A percentile compares a stretch with the other conserved stretches of the same genome.
phyloP scores from a whole-genome alignment of 2,888 invertebrate genomes.

The Marronus borbonicus region DNA sequence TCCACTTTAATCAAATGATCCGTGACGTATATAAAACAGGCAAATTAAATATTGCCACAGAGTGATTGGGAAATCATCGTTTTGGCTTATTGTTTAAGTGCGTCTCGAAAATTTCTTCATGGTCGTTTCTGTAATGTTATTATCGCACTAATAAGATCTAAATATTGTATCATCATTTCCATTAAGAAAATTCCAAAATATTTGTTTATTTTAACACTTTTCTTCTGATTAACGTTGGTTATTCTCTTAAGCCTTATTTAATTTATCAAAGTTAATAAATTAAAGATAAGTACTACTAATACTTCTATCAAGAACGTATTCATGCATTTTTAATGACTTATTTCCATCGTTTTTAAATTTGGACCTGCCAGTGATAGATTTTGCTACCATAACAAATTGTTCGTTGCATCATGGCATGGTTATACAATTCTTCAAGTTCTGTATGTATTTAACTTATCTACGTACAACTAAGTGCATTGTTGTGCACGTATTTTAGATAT shows the following conservation, averaged over 20 bases:
- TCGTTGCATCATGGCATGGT: background rate
- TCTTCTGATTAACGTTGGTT: background rate
- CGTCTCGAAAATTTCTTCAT: slow-evolving; percentile 4
- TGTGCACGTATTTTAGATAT: background rate
- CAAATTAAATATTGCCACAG: slow-evolving; percentile 28
- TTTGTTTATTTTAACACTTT: background rate
- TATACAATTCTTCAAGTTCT: background rate
- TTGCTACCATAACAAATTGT: background rate
- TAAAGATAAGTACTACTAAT: slow-evolving; percentile 22
- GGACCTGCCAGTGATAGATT: background rate
- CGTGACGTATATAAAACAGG: slow-evolving; percentile 10
- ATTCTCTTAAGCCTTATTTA: slow-evolving; percentile 32
- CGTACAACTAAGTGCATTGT: background rate
- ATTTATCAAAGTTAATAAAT: slow-evolving; percentile 27
- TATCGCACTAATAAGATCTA: background rate
- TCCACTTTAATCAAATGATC: slow-evolving; percentile 38
- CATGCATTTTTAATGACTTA: background rate
- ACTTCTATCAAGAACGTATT: slow-evolving; percentile 8
- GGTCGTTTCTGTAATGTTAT: slow-evolving; percentile 16
- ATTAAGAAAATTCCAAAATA: background rate
- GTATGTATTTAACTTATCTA: background rate
- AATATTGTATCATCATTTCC: background rate
- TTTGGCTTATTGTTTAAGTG: slow-evolving; percentile 11
- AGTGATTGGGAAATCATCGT: slow-evolving; percentile 9
- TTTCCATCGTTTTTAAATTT: background rate